Percentiles rank a stretch among this genome's conserved stretches.
Evolutionary conservation across 2,797 vertebrate genomes (phyloP).

Genomic region (Borostomias antarcticus): DNA sequence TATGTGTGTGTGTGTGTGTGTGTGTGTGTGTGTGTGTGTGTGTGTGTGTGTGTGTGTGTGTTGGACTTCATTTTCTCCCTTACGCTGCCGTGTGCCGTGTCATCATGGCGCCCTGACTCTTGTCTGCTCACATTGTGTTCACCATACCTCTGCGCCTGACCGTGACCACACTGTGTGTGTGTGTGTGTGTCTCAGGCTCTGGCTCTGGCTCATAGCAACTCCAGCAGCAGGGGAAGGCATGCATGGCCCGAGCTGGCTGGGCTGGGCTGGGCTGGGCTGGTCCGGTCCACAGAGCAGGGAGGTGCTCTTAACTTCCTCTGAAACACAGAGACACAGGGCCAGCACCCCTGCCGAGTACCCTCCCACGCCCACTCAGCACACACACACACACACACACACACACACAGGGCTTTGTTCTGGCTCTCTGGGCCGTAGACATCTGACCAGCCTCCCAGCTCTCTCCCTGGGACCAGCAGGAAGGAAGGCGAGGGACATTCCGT

Average conservation of each 20-base stretch:
- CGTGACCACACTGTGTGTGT: not conserved
- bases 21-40: not conserved
- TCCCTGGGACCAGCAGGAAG: conserved; percentile 76
- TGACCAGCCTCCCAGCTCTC: conserved; percentile 73
- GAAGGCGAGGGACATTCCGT: conserved; percentile 88
- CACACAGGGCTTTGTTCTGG: conserved; percentile 81
- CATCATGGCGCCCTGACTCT: conserved; percentile 19
- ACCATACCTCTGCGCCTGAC: conserved; percentile 7
- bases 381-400: conserved; percentile 39
- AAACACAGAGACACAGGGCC: conserved; percentile 62
- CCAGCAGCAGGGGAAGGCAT: conserved; percentile 84
- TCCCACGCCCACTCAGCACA: conserved; percentile 71
- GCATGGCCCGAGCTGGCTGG: conserved; percentile 72
- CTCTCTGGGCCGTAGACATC: conserved; percentile 82
- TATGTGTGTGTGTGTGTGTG: no score
- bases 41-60: not conserved
- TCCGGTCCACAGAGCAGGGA: conserved; percentile 73
- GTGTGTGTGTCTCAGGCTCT: not conserved
- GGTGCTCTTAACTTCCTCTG: conserved; percentile 79
- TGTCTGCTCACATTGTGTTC: conserved; percentile 25
- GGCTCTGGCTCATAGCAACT: conserved; percentile 86
- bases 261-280: no score
- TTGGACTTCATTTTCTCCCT: conserved; percentile 17
- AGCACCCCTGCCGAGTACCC: conserved; percentile 73
- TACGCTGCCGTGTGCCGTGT: conserved; percentile 7